These are phyloP conservation scores for Sinodicranocentrus sp. DNA, from an alignment of 2,888 invertebrate species.

Conservation along the genomic window DNA sequence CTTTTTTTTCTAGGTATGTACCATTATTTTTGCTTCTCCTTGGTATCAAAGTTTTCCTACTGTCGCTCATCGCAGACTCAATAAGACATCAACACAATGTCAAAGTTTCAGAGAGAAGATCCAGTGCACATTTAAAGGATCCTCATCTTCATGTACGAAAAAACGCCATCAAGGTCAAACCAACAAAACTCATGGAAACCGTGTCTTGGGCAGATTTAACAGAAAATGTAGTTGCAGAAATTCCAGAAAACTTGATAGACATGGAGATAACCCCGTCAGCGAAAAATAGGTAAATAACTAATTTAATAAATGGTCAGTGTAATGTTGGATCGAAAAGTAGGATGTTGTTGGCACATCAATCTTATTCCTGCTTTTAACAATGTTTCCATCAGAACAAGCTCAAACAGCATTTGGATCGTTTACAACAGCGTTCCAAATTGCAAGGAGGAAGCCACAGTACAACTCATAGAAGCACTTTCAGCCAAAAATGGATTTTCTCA, in stretches of 20 bases:
- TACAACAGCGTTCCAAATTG: conserved; percentile 83
- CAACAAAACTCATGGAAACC: too few relatives aligned
- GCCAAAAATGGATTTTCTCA: conserved; percentile 83
- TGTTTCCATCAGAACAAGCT: conserved; percentile 67
- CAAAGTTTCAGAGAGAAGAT: neutral
- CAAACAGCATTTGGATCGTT: conserved; percentile 79
- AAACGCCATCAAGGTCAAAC: too few relatives aligned
- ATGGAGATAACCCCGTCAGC: conserved; percentile 42
- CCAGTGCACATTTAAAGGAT: too few relatives aligned
- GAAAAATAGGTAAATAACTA: conserved; percentile 46
- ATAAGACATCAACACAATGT: conserved; percentile 39
- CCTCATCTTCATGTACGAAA: too few relatives aligned
- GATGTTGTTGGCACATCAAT: neutral
- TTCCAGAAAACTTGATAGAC: conserved; percentile 49
- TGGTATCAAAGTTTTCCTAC: conserved; percentile 73
- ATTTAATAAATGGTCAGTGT: neutral
- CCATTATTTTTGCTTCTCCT: conserved; percentile 72
- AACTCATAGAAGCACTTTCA: conserved; percentile 82
- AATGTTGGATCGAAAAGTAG: neutral
- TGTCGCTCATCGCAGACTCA: conserved; percentile 70
- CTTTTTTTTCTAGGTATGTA: conserved; percentile 66
- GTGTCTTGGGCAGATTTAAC: neutral
- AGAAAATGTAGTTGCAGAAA: conserved; percentile 29
- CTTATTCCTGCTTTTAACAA: conserved; percentile 4
- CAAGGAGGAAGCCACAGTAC: conserved; percentile 82